Conservation (phyloP, 2,888 invertebrate species). For the Torymus tubicola region DNA sequence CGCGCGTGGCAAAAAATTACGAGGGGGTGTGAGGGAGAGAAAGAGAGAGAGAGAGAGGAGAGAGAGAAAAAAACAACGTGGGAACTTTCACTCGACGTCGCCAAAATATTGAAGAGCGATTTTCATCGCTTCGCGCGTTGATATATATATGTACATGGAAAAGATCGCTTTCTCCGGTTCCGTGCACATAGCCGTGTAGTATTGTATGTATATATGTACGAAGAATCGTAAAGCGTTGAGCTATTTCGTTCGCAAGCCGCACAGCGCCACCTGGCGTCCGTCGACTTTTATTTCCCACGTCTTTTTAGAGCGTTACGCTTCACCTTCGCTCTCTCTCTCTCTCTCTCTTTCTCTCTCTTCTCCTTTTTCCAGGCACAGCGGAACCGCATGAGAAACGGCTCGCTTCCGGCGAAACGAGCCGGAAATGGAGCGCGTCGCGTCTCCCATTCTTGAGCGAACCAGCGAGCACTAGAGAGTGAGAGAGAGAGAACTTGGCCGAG, state of each 20-base stretch:
- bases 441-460: conserved; percentile 59
- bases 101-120: too few relatives aligned
- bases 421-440: conserved; percentile 61
- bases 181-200: too few relatives aligned
- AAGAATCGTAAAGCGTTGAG: too few relatives aligned
- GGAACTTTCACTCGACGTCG: neutral
- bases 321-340: too few relatives aligned
- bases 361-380: conserved; percentile 41
- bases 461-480: neutral
- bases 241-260: too few relatives aligned
- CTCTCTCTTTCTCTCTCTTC: neutral
- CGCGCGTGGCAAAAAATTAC: neutral
- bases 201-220: too few relatives aligned
- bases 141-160: too few relatives aligned
- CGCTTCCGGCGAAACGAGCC: conserved; percentile 60
- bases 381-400: conserved; percentile 61
- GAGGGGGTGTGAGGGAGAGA: neutral
- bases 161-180: too few relatives aligned
- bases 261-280: too few relatives aligned
- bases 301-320: too few relatives aligned
- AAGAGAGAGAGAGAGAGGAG: conserved; percentile 7
- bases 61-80: conserved; percentile 1
- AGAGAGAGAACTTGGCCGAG: neutral
- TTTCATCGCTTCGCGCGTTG: too few relatives aligned
- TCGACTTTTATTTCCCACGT: too few relatives aligned